A percentile compares a stretch with the other conserved stretches of the same genome.
phyloP scores from a whole-genome alignment of 2,113 vertebrate genomes.

The Rana temporaria region DNA sequence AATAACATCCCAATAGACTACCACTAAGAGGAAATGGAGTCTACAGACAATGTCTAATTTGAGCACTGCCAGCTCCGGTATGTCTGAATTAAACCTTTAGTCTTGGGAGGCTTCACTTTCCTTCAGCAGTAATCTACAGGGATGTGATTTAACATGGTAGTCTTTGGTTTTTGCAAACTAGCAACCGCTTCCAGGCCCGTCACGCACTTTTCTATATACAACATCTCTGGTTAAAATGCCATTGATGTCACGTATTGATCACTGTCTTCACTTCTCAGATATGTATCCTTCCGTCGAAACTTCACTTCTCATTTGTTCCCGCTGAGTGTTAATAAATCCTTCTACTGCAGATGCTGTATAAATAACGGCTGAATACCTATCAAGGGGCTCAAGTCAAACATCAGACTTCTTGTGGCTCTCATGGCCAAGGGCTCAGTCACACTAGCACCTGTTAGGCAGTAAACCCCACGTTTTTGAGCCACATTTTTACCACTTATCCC shows the following conservation, averaged over 20 bases:
- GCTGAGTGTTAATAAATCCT: neutral
- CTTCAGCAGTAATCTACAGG: neutral
- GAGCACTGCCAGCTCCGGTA: neutral
- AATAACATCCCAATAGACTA: slow-evolving; percentile 42
- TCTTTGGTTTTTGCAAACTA: neutral
- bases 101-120: slow-evolving; percentile 2
- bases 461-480: no score
- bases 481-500: no score
- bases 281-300: neutral
- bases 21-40: slow-evolving; percentile 30
- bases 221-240: slow-evolving; percentile 1
- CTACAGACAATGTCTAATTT: slow-evolving; percentile 18
- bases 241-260: slow-evolving; percentile 21
- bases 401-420: no score
- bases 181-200: neutral
- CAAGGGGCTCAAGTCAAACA: no score
- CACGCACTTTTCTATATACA: neutral
- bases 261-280: neutral
- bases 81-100: slow-evolving; percentile 13
- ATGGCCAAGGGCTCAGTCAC: no score
- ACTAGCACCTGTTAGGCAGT: no score
- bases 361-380: neutral
- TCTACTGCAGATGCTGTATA: neutral
- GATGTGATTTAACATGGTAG: slow-evolving; percentile 28
- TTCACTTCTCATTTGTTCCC: neutral